These are phyloP conservation scores for Poecilia picta DNA, from an alignment of 2,797 vertebrate genomes.

Conservation along the genomic window DNA sequence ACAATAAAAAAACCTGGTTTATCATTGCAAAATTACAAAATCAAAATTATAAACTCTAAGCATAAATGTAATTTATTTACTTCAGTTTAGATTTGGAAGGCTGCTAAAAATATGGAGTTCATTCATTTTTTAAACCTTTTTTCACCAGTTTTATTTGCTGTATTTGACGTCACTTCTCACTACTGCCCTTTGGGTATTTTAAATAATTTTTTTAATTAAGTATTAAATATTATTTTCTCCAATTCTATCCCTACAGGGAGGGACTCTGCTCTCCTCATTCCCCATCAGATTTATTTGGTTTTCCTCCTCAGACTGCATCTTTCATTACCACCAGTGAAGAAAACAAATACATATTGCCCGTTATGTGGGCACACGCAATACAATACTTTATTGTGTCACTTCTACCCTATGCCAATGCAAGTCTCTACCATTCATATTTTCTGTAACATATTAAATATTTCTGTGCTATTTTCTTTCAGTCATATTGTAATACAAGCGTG, in stretches of 20 bases:
- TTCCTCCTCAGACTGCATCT: slow-evolving; percentile 23
- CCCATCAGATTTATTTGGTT: not conserved
- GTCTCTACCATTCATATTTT: slow-evolving; percentile 66
- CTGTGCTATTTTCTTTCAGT: slow-evolving; percentile 58
- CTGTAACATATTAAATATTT: slow-evolving; percentile 54
- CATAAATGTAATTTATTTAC: slow-evolving; percentile 43
- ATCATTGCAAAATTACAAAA: slow-evolving; percentile 24
- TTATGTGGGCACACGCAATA: slow-evolving; percentile 62
- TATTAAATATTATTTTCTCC: slow-evolving; percentile 9
- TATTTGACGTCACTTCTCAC: not conserved
- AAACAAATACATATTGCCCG: slow-evolving; percentile 49
- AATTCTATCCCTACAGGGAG: slow-evolving; percentile 5
- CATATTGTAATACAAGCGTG: slow-evolving; percentile 58
- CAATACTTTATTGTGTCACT: slow-evolving; percentile 68
- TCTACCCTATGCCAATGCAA: slow-evolving; percentile 68
- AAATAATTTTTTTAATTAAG: not conserved
- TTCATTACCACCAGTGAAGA: slow-evolving; percentile 44
- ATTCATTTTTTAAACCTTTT: not conserved
- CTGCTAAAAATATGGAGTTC: slow-evolving; percentile 21
- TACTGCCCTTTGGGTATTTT: not conserved
- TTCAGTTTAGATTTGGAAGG: slow-evolving; percentile 43
- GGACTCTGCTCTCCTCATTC: not conserved
- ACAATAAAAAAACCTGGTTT: slow-evolving; percentile 29
- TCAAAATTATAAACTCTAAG: slow-evolving; percentile 16
- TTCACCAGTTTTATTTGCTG: slow-evolving; percentile 10